These are phyloP conservation scores for Tragelaphus imberbis DNA, from an alignment of 2,113 vertebrate species.

Conservation along the genomic window DNA sequence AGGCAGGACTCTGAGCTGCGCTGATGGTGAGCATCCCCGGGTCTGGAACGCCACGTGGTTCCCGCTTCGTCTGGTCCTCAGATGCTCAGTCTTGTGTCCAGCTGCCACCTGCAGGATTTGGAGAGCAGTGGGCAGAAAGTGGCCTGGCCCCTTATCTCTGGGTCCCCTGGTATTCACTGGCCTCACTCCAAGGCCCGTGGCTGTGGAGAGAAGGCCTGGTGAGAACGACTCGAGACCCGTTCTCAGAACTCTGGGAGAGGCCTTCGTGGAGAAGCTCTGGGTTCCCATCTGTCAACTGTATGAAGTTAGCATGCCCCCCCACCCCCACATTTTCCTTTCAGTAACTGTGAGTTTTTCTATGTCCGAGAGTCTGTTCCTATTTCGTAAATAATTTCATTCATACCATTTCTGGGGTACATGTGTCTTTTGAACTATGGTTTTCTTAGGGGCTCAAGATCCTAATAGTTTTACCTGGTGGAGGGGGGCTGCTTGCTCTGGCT, in stretches of 20 bases:
- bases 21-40: background rate
- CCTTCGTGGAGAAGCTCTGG: background rate
- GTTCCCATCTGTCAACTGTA: background rate
- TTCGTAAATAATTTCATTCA: background rate
- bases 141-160: background rate
- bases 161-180: background rate
- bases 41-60: background rate
- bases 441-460: background rate
- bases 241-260: background rate
- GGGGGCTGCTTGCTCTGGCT: background rate
- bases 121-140: background rate
- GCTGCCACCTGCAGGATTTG: conserved; percentile 74
- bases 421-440: background rate
- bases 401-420: background rate
- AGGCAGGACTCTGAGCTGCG: background rate
- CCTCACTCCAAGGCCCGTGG: background rate
- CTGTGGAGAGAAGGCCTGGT: background rate
- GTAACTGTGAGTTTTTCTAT: background rate
- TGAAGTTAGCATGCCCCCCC: background rate
- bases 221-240: rapidly evolving
- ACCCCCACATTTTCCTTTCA: background rate
- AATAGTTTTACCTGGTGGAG: background rate
- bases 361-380: background rate
- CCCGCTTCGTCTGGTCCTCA: background rate
- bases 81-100: conserved; percentile 46